Evolutionary conservation across 2,888 invertebrate species (phyloP).

Genomic region (Parochlus steinenii): DNA sequence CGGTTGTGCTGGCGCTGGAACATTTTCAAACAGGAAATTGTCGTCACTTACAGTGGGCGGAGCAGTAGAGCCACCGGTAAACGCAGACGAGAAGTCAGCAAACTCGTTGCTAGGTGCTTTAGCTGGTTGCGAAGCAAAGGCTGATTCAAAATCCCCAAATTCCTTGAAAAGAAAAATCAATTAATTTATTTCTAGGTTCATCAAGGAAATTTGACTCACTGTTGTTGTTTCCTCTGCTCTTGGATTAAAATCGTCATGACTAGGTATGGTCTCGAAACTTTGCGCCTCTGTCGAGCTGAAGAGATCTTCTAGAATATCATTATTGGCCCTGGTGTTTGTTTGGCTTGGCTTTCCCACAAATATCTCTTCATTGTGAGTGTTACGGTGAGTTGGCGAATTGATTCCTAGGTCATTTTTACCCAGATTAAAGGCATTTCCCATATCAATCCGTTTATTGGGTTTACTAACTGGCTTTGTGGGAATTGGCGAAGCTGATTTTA

Average conservation of each 20-base stretch:
- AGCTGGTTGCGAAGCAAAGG: conserved; percentile 35
- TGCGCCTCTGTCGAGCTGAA: conserved; percentile 24
- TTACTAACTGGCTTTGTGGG: conserved; percentile 30
- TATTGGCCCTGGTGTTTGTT: conserved; percentile 20
- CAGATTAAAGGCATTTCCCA: conserved; percentile 51
- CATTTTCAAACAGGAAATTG: conserved; percentile 4
- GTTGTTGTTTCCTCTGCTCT: conserved; percentile 27
- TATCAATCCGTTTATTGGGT: conserved; percentile 38
- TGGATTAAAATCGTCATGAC: conserved; percentile 26
- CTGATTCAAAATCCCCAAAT: conserved; percentile 64
- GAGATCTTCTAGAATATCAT: conserved; percentile 37
- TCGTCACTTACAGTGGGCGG: conserved; percentile 3
- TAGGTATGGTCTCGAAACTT: neutral
- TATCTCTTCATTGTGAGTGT: conserved; percentile 25
- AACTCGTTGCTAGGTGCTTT: conserved; percentile 36
- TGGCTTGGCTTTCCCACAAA: conserved; percentile 19
- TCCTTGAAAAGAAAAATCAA: conserved; percentile 34
- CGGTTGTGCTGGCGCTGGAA: conserved; percentile 22
- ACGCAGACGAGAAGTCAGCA: conserved; percentile 67
- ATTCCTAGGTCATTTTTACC: conserved; percentile 33
- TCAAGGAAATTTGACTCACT: too few relatives aligned
- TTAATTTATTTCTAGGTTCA: too few relatives aligned
- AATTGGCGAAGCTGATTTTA: conserved; percentile 17
- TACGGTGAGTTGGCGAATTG: conserved; percentile 30
- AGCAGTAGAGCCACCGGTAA: conserved; percentile 22